phyloP scores from a whole-genome alignment of 2,797 vertebrate genomes.

The Psittacula echo region DNA sequence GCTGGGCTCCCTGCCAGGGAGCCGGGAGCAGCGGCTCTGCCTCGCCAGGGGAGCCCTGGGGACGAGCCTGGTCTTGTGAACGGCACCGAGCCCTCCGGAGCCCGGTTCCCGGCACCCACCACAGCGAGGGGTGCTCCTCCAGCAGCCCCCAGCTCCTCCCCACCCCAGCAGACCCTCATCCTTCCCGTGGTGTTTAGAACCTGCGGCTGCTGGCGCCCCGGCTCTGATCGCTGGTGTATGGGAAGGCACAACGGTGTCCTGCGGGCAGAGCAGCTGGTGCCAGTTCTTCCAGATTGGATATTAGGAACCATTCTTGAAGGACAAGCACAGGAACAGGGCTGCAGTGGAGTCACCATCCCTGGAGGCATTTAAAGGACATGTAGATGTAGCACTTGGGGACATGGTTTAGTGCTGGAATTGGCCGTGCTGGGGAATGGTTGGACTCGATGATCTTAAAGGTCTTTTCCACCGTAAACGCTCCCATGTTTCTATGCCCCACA shows the following conservation, averaged over 20 bases:
- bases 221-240: fast-evolving
- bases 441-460: background rate
- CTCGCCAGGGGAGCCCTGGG: background rate
- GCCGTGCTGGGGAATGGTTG: background rate
- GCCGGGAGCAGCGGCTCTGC: conserved; percentile 46
- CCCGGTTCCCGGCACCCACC: background rate
- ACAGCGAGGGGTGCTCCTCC: background rate
- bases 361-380: background rate
- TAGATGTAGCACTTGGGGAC: background rate
- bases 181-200: fast-evolving
- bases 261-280: background rate
- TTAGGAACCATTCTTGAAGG: background rate
- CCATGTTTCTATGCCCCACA: fast-evolving
- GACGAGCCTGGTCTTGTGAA: conserved; percentile 51
- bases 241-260: fast-evolving
- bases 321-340: background rate
- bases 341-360: background rate
- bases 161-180: background rate
- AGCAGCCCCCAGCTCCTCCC: background rate
- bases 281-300: background rate
- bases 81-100: background rate
- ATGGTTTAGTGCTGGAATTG: background rate
- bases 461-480: background rate
- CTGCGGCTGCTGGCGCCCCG: background rate
- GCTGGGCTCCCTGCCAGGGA: conserved; percentile 57